Base-by-base conservation (phyloP, 1,140 invertebrate genomes). In the Battus philenor region DNA sequence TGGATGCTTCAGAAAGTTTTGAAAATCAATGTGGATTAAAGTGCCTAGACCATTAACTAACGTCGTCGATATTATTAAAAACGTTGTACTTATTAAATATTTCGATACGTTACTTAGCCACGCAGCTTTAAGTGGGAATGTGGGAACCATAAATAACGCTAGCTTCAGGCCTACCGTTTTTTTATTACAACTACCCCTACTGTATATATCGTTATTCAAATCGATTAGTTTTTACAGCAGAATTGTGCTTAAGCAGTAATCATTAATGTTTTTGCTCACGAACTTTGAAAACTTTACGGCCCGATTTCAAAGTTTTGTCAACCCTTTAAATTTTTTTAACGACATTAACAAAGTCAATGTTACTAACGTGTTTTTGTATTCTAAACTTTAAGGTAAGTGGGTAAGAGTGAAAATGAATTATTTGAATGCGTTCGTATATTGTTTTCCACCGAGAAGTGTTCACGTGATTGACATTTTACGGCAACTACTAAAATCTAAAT, bases 401-500 rank as follows among this genome's bases (percentile, higher is more conserved):
- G 36, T 52, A 63, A 33, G 31, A 27, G 7, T 8, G 10, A 30
- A n/a, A 49, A 34, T 27, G 9, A 4, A 27, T 15, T 47, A 36
- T 33, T 9, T 30, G 9, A 18, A 18, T 5, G 26, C 48, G 50
- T 47, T 9, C 17, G 44, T 45, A 39, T 31, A 4, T 44, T 47
- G 36, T 48, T 32, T 24, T 32, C 46, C 4, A 41, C 22, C 22
- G 30, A 48, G 34, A 43, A 54, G 62, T 66, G 60, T 60, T 60
- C 47, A 31, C 59, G 47, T 67, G 73, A 77, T 73, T 77, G 74
- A 73, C 67, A 33, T 71, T 78, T 75, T 71, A 75, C 56, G 65
- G 53, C 39, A 46, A 49, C 29, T 54, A 36, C 33, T 54, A 61
- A 69, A 72, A 57, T 29, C 26, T 58, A 61, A 72, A 76, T 75